These are phyloP conservation scores for Lucifuga dentata DNA, from an alignment of 2,113 vertebrate genomes.

Conservation along the genomic window DNA sequence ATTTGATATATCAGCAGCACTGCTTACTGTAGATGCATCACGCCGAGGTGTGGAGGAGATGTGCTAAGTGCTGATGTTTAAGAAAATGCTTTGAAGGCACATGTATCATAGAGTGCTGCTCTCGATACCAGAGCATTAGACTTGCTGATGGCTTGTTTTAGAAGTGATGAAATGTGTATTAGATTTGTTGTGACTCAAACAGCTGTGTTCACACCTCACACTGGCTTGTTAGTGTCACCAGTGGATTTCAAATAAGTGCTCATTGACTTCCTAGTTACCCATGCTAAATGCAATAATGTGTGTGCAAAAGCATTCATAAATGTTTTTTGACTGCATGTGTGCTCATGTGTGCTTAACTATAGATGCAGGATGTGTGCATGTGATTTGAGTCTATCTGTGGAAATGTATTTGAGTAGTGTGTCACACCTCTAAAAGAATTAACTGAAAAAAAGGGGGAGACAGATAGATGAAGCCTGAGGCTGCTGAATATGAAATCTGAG, in stretches of 20 bases:
- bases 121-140: conserved; percentile 65
- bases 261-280: conserved; percentile 54
- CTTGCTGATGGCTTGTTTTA: conserved; percentile 78
- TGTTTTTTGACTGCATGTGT: conserved; percentile 1
- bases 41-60: conserved; percentile 42
- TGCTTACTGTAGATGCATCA: conserved; percentile 43
- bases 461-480: conserved; percentile 61
- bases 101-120: conserved; percentile 67
- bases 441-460: conserved; percentile 55
- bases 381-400: conserved; percentile 29
- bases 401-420: conserved; percentile 46
- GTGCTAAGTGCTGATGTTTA: conserved; percentile 80
- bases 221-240: conserved; percentile 55
- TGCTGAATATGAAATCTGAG: conserved; percentile 73
- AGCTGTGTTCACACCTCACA: conserved; percentile 72
- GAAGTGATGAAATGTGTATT: conserved; percentile 73
- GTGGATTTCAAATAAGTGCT: conserved; percentile 58
- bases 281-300: conserved; percentile 29
- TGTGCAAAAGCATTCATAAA: conserved; percentile 9
- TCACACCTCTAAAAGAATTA: conserved; percentile 58
- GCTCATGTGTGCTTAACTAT: neutral
- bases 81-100: conserved; percentile 71
- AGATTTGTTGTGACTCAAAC: conserved; percentile 73
- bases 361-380: conserved; percentile 5
- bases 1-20: conserved; percentile 66